A percentile compares a stretch with the other conserved stretches of the same genome.
phyloP scores from a whole-genome alignment of 2,888 invertebrate species.

The Xylota segnis region DNA sequence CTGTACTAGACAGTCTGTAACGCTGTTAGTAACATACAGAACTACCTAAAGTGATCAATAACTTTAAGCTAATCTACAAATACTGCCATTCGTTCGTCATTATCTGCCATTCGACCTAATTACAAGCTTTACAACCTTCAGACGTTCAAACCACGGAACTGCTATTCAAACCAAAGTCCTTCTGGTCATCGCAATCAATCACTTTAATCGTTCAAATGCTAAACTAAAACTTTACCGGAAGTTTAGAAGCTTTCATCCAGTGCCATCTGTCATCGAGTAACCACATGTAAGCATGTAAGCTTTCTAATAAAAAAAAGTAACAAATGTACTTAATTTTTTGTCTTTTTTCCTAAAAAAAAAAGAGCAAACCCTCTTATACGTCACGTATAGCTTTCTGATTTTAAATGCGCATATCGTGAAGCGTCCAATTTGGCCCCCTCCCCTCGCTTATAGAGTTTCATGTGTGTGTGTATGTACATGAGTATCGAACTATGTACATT shows the following conservation, averaged over 20 bases:
- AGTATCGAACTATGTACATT: not conserved
- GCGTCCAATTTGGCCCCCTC: not conserved
- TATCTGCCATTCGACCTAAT: not conserved
- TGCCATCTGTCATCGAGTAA: slow-evolving; percentile 64
- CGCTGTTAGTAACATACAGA: no score
- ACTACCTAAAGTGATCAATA: not conserved
- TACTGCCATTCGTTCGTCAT: not conserved
- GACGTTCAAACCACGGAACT: not conserved
- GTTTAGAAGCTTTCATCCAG: slow-evolving; percentile 13
- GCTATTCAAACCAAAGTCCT: not conserved
- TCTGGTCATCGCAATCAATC: not conserved
- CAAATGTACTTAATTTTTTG: no score
- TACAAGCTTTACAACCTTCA: not conserved
- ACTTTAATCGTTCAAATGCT: not conserved
- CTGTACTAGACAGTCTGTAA: no score
- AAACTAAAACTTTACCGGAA: slow-evolving; percentile 2
- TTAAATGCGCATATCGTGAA: slow-evolving; percentile 31
- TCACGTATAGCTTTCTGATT: slow-evolving; percentile 4
- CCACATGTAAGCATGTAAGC: slow-evolving; percentile 27
- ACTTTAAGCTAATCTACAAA: not conserved
- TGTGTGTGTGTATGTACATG: not conserved
- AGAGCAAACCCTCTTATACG: not conserved
- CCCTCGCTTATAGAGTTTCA: not conserved
- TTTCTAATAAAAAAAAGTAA: slow-evolving; percentile 8
- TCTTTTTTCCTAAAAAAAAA: not conserved